Evolutionary conservation across 2,797 vertebrate species (phyloP).

Genomic region (Tapera naevia): DNA sequence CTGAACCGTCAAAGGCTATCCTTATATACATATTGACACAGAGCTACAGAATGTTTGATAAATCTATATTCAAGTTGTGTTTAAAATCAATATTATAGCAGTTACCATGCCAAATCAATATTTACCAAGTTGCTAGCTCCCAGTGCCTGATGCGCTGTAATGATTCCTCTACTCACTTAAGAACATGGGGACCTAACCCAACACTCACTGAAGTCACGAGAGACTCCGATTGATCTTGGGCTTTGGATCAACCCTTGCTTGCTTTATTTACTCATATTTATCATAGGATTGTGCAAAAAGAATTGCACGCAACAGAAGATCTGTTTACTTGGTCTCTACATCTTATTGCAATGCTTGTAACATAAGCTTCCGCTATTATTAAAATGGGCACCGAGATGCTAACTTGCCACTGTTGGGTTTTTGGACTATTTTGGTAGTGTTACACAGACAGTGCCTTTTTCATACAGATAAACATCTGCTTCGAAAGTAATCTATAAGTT

Average conservation of each 20-base stretch:
- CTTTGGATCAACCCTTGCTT: neutral
- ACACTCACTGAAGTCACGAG: neutral
- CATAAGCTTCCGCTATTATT: neutral
- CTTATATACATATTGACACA: neutral
- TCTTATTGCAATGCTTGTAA: rapidly evolving
- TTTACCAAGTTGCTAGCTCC: constrained; percentile 2
- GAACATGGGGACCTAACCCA: neutral
- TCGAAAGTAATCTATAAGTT: neutral
- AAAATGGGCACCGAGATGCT: neutral
- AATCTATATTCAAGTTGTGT: constrained; percentile 20
- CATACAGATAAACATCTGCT: neutral
- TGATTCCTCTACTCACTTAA: neutral
- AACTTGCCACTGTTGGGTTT: neutral
- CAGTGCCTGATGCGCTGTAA: neutral
- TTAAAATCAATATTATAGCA: constrained; percentile 42
- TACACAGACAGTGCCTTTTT: neutral
- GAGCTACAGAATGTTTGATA: constrained; percentile 17
- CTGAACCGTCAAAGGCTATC: neutral
- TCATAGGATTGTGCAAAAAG: neutral
- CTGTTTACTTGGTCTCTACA: neutral
- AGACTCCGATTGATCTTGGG: neutral
- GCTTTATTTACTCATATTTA: neutral
- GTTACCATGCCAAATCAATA: constrained; percentile 31
- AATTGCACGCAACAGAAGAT: neutral
- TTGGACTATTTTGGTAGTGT: neutral